phyloP scores from a whole-genome alignment of 2,888 invertebrate genomes.

The Papilio demoleus region DNA sequence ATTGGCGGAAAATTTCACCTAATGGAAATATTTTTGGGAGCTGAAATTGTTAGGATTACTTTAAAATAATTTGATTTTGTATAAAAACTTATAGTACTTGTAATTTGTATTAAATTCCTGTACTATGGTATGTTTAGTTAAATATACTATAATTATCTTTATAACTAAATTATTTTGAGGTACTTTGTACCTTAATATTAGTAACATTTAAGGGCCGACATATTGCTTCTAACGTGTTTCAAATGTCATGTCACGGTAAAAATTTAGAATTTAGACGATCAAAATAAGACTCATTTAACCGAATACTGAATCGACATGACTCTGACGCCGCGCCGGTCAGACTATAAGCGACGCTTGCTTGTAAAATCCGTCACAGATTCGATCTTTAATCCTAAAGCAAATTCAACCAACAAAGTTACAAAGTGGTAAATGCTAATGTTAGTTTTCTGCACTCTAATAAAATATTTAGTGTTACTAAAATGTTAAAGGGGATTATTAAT shows the following conservation, averaged over 20 bases:
- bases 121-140: slow-evolving; percentile 11
- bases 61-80: neutral
- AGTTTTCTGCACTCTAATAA: neutral
- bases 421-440: neutral
- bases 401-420: neutral
- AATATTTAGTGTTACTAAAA: neutral
- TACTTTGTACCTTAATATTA: slow-evolving; percentile 21
- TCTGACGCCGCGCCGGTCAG: too few relatives aligned
- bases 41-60: neutral
- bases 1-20: neutral
- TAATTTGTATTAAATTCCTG: slow-evolving; percentile 14
- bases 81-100: neutral
- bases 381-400: neutral
- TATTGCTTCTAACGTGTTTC: neutral
- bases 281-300: neutral
- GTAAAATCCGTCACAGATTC: too few relatives aligned
- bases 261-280: neutral
- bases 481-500: neutral
- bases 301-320: too few relatives aligned
- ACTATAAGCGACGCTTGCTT: too few relatives aligned
- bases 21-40: neutral
- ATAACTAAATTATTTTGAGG: neutral
- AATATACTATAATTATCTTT: neutral
- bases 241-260: neutral
- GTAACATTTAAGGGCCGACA: too few relatives aligned